Evolutionary conservation across 2,888 invertebrate species (phyloP).

Genomic region (Eilema caniola): DNA sequence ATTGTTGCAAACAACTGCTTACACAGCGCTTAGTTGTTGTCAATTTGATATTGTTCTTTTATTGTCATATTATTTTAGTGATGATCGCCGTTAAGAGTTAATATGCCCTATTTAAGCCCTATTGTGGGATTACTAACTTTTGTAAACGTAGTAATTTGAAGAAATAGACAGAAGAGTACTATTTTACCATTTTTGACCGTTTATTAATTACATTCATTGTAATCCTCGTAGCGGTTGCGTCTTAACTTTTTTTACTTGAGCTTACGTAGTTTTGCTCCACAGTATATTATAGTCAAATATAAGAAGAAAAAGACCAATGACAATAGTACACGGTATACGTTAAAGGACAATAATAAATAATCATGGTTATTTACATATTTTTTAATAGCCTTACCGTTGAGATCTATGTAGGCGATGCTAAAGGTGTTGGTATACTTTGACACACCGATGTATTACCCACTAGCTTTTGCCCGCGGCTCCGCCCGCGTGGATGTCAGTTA

Average conservation of each 20-base stretch:
- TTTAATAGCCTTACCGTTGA: neutral
- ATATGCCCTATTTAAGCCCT: no score
- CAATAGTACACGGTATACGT: neutral
- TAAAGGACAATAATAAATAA: slow-evolving; percentile 13
- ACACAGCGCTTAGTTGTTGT: neutral
- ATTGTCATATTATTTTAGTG: neutral
- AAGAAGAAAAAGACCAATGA: neutral
- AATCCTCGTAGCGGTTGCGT: no score
- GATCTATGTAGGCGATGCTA: slow-evolving; percentile 18
- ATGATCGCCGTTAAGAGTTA: no score
- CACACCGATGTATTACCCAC: slow-evolving; percentile 3
- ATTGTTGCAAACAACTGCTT: slow-evolving; percentile 19
- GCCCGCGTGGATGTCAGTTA: no score
- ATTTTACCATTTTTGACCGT: neutral
- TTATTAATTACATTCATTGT: neutral
- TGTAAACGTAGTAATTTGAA: no score
- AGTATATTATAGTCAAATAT: slow-evolving; percentile 6
- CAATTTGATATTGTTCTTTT: neutral
- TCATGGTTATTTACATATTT: slow-evolving; percentile 17
- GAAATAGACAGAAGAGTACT: no score
- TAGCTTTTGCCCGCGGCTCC: no score
- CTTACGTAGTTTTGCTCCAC: neutral
- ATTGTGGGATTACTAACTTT: no score
- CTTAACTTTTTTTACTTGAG: no score
- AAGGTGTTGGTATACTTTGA: slow-evolving; percentile 9